These are phyloP conservation scores for Chlorocebus sabaeus DNA, from an alignment of 2,113 vertebrate genomes.

Conservation along the genomic window DNA sequence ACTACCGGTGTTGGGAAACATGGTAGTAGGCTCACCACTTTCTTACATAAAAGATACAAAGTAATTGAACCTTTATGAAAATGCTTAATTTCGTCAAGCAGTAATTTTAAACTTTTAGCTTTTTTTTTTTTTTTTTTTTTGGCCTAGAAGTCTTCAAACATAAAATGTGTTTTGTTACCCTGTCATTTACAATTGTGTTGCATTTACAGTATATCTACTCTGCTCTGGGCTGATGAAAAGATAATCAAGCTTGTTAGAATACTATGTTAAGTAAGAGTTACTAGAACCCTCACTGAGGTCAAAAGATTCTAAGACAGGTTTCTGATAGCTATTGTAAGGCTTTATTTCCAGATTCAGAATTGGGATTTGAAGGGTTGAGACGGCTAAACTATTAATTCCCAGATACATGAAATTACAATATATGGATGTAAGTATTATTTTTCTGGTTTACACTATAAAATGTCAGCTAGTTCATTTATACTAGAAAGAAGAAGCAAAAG, in stretches of 20 bases:
- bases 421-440: not conserved
- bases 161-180: not conserved
- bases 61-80: not conserved
- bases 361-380: not conserved
- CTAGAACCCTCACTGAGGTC: not conserved
- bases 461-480: not conserved
- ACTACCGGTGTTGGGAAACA: not conserved
- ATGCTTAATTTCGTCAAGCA: not conserved
- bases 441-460: not conserved
- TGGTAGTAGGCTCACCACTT: not conserved
- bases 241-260: not conserved
- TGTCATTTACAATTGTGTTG: not conserved
- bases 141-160: not conserved
- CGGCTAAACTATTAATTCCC: not conserved
- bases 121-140: not conserved
- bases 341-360: not conserved
- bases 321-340: not conserved
- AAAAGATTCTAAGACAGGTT: not conserved
- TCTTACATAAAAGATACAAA: not conserved
- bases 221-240: not conserved
- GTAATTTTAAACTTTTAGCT: not conserved
- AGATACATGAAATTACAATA: not conserved
- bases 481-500: constrained; percentile 40
- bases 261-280: not conserved
- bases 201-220: not conserved